Evolutionary conservation across 2,113 vertebrate species (phyloP), one percentile per base, ranked within the genome.

Genomic region (Furnarius figulus): DNA sequence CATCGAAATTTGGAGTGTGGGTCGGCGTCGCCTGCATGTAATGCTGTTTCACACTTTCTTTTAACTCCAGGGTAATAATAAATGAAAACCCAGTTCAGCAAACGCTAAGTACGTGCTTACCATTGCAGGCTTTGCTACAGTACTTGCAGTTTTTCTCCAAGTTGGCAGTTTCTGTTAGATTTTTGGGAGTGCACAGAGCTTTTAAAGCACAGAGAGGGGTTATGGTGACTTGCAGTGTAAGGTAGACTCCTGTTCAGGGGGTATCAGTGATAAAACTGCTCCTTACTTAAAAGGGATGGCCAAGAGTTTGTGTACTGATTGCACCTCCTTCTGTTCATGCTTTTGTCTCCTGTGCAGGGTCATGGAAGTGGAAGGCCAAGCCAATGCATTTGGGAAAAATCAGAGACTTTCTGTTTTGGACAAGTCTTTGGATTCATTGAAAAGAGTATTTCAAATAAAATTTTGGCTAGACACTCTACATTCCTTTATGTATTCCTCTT

Each of bases 401-500:
- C 42, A 42, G 55, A 56, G 24, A 12, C 44, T 76, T 91, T 92
- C 73, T 1, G 3, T 30, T 94, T 91, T 85, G 67, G 53, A 59
- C 33, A 55, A 78, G 35, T 65, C 74, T 92, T 81, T 83, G 76
- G 49, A 46, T 85, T 89, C 37, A 30, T 8, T 73, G 58, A 86
- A 85, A 93, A 88, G 56, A 59, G 10, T 50, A 90, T 84, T 95
- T 96, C 59, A 77, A 94, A 83, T 59, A 74, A 86, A 80, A 67
- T 27, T 89, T 83, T 94, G 95, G 91, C 85, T 94, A 94, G 96
- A 95, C 95, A 40, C 17, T 88, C 91, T 56, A 47, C 91, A 93
- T 97, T 96, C 94, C 86, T 95, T 87, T 72, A 76, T 35, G 31
- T 93, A 73, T 90, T 87, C 82, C 49, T 80, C 40, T 74, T 90